These are phyloP conservation scores for Numida meleagris DNA, from an alignment of 2,113 vertebrate species.

Conservation along the genomic window DNA sequence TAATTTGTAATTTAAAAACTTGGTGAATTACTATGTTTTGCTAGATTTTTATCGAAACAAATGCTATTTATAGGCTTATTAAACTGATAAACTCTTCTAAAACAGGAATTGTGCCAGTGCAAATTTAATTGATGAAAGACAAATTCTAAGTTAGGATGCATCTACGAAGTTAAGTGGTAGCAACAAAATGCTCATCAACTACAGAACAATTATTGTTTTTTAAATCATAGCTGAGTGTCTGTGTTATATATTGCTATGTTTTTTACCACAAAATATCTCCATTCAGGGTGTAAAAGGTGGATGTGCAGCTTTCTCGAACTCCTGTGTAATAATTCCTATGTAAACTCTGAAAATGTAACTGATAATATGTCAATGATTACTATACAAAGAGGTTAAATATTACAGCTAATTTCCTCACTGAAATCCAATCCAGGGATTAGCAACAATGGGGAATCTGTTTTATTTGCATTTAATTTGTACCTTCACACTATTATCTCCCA, in stretches of 20 bases:
- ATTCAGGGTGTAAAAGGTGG: slow-evolving; percentile 32
- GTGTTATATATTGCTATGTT: not conserved
- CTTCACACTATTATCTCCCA: slow-evolving; percentile 79
- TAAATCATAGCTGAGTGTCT: not conserved
- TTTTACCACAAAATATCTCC: slow-evolving; percentile 23
- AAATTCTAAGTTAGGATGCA: not conserved
- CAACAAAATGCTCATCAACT: not conserved
- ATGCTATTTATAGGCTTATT: not conserved
- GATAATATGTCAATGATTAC: slow-evolving; percentile 66
- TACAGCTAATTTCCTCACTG: slow-evolving; percentile 72
- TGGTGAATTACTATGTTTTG: not conserved
- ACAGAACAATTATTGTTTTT: slow-evolving; percentile 1
- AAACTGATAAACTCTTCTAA: not conserved
- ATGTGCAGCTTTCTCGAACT: slow-evolving; percentile 33
- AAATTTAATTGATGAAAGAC: not conserved
- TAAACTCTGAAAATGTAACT: slow-evolving; percentile 67
- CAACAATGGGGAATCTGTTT: slow-evolving; percentile 80
- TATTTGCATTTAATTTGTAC: slow-evolving; percentile 88
- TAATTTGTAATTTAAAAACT: not conserved
- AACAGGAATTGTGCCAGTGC: not conserved
- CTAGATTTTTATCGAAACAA: not conserved
- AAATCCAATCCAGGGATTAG: slow-evolving; percentile 78
- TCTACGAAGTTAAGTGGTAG: not conserved
- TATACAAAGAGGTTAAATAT: slow-evolving; percentile 71
- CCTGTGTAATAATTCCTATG: slow-evolving; percentile 33